Percentiles rank a stretch among this genome's conserved stretches.
Conservation (phyloP, 2,113 vertebrate genomes). For the Scolopax mira region DNA sequence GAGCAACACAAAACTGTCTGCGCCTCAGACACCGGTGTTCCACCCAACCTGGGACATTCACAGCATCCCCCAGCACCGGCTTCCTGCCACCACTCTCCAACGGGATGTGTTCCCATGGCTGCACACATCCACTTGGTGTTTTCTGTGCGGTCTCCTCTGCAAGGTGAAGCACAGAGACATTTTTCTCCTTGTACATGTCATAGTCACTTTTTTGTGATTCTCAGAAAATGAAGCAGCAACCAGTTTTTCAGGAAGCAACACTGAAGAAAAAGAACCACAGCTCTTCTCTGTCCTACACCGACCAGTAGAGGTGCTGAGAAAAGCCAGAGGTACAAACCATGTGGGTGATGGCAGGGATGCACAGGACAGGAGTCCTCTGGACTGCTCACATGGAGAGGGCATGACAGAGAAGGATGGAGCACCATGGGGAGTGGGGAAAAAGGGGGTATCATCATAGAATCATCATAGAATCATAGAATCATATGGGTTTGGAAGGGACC, state of each 20-base stretch:
- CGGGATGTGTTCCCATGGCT: neutral
- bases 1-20: neutral
- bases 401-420: neutral
- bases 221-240: neutral
- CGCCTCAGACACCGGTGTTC: neutral
- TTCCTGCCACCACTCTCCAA: fast-evolving
- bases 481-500: too few relatives aligned
- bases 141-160: neutral
- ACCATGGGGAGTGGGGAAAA: neutral
- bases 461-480: too few relatives aligned
- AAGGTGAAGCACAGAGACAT: neutral
- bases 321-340: neutral
- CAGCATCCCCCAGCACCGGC: neutral
- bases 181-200: neutral
- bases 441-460: neutral
- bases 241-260: neutral
- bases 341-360: neutral
- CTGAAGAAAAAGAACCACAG: neutral
- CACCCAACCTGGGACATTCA: neutral
- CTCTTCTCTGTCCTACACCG: neutral
- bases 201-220: neutral
- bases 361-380: neutral
- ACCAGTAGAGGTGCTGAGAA: neutral
- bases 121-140: neutral
- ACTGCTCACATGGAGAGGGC: fast-evolving